Conservation (phyloP, 2,888 invertebrate genomes). For the Scrobipalpa costella region DNA sequence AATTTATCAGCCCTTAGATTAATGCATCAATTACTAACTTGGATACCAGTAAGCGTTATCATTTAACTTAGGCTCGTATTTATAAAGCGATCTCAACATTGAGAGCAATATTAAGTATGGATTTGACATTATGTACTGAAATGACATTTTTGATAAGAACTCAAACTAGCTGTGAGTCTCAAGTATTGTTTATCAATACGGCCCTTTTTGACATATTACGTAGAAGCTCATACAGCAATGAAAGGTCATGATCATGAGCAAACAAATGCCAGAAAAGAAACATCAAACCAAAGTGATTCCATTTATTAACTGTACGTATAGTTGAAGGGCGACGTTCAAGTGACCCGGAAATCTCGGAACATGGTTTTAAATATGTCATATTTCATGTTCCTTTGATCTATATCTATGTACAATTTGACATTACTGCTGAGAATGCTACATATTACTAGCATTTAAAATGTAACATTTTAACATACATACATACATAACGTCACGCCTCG, state of each 20-base stretch:
- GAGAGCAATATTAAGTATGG: too few species aligned
- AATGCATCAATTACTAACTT: background rate
- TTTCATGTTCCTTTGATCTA: background rate
- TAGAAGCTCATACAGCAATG: conserved; percentile 27
- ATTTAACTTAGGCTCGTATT: conserved; percentile 9
- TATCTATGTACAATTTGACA: background rate
- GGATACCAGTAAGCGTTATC: background rate
- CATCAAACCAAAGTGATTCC: conserved; percentile 28
- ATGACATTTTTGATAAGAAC: too few species aligned
- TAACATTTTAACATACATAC: too few species aligned
- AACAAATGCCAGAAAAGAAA: conserved; percentile 35
- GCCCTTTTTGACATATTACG: too few species aligned
- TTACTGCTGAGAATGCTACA: background rate
- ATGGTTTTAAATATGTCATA: background rate
- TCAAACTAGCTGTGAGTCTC: too few species aligned
- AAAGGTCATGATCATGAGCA: conserved; percentile 37
- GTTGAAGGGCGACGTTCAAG: conserved; percentile 37
- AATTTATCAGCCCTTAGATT: background rate
- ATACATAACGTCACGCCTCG: too few species aligned
- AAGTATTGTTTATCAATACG: too few species aligned
- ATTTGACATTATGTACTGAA: too few species aligned
- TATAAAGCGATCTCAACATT: too few species aligned
- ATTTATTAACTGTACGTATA: conserved; percentile 39
- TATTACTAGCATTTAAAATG: too few species aligned
- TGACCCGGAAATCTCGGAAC: conserved; percentile 22